Evolutionary conservation across 2,888 invertebrate genomes (phyloP), one percentile per base, ranked within the genome.

Genomic region (Pseudanteris insignis): DNA sequence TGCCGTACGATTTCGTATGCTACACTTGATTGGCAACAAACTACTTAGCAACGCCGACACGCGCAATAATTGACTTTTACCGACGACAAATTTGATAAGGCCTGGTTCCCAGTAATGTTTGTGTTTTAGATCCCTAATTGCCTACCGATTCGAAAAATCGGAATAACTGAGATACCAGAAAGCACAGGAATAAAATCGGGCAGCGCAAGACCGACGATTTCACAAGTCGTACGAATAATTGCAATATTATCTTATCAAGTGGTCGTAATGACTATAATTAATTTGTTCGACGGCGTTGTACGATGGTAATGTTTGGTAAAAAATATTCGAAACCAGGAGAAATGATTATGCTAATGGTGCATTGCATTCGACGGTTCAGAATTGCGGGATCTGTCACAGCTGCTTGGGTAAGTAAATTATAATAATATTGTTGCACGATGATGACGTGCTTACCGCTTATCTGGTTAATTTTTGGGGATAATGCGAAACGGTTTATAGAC

Each of bases 241-340:
- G 33, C 44, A 47, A 34, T 54, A 44, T 59, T 63, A 59, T 59
- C 58, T 63, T 54, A 51, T 54, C 54, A 21, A 46, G 10, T 12
- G 10, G 48, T 58, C 58, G 50, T 59, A 54, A 63, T 54, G 59
- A 50, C 40, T 32, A 40, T 63, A 58, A 50, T 63, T 63, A 63
- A 63, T 63, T 63, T 46, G 59, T 53, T 32, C 36, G 10, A 12
- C 26, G 30, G 21, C 38, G 46, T 46, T 40, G 21, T 25, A 40
- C 28, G 26, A 12, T 50, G 58, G 58, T 53, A 54, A 30, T 24
- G 32, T n/a, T 14, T 15, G 28, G 25, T 2, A 9, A 28, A 54
- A 58, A 54, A 58, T 38, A 38, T 40, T 15, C 26, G 21, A 29
- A 53, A 57, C 48, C 47, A 37, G 48, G 36, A 48, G 15, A 38